Evolutionary conservation across 2,888 invertebrate species (phyloP).

Genomic region (Mesorhabditis belari): DNA sequence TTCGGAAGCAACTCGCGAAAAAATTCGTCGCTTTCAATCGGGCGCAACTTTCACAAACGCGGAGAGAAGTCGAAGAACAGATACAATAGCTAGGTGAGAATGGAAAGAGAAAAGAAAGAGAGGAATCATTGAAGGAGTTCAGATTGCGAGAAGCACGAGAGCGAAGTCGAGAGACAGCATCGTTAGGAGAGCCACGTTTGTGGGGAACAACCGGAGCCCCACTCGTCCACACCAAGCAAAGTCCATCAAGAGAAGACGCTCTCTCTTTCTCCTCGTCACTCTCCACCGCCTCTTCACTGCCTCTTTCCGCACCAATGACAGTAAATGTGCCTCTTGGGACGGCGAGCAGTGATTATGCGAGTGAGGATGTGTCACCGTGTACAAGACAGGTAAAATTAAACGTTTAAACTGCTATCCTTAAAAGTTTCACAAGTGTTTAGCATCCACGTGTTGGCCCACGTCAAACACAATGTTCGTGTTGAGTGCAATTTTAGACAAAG

Average conservation of each 20-base stretch:
- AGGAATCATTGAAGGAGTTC: no score
- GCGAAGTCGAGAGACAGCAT: no score
- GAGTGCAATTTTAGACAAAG: no score
- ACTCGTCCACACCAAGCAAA: slow-evolving; percentile 8
- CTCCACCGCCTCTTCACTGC: slow-evolving; percentile 29
- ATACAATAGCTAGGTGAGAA: no score
- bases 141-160: no score
- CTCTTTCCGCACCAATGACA: neutral
- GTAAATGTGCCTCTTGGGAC: slow-evolving; percentile 3
- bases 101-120: no score
- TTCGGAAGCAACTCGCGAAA: slow-evolving; percentile 43
- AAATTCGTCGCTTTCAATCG: slow-evolving; percentile 38
- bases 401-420: neutral
- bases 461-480: no score
- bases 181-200: no score
- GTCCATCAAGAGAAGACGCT: slow-evolving; percentile 27
- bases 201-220: slow-evolving; percentile 27
- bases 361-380: slow-evolving; percentile 12
- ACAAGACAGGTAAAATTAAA: neutral
- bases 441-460: no score
- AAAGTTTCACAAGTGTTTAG: no score
- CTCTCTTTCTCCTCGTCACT: slow-evolving; percentile 38
- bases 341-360: slow-evolving; percentile 31
- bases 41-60: neutral
- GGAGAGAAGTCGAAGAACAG: no score